These are phyloP conservation scores for Boulengeromyrus knoepffleri DNA, from an alignment of 2,113 vertebrate genomes.

Conservation along the genomic window DNA sequence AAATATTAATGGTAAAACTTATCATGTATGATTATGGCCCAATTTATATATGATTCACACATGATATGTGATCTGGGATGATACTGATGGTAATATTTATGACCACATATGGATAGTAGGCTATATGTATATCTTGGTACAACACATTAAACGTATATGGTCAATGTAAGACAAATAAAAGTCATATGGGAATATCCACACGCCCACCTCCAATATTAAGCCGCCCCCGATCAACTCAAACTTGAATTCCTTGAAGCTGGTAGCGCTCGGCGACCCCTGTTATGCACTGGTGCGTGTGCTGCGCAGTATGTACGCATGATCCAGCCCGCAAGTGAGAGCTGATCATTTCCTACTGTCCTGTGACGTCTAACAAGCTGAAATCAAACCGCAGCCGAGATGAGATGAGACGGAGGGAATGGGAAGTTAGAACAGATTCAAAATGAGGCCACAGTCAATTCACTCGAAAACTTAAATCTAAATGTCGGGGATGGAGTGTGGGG, in stretches of 20 bases:
- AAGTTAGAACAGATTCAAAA: not conserved
- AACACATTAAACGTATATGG: not conserved
- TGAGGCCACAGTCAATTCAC: not conserved
- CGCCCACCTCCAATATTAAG: not conserved
- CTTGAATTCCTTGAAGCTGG: not conserved
- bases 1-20: not conserved
- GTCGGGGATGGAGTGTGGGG: not conserved
- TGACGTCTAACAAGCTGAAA: not conserved
- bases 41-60: not conserved
- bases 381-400: not conserved
- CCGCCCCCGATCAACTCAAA: not conserved
- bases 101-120: not conserved
- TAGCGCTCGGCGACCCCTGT: not conserved
- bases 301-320: too few relatives aligned
- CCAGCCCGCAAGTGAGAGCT: not conserved
- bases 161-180: not conserved
- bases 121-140: not conserved
- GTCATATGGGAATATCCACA: not conserved
- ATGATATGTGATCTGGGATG: not conserved
- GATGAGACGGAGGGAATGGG: not conserved
- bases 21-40: not conserved
- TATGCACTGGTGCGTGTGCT: not conserved
- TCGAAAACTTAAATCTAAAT: not conserved
- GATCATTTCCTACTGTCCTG: not conserved
- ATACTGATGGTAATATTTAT: not conserved